These are phyloP conservation scores for Alviniconcha marisindica DNA, from an alignment of 1,140 invertebrate genomes.

Conservation along the genomic window DNA sequence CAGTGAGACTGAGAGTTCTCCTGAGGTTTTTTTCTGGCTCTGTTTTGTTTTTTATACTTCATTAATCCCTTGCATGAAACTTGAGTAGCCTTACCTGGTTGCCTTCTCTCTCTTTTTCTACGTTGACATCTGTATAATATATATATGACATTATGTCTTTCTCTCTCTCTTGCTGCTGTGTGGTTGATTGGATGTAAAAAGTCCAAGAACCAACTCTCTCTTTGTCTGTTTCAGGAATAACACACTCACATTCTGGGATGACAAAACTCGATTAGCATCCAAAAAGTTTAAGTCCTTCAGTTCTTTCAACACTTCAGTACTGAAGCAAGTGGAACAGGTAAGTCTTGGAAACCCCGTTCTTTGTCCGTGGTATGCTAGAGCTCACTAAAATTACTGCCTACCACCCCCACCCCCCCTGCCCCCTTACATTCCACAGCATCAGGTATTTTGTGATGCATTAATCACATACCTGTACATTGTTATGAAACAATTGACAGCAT, in stretches of 20 bases:
- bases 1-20: too few species aligned
- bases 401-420: too few species aligned
- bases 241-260: conserved; percentile 83
- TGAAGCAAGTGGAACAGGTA: conserved; percentile 90
- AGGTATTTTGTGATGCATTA: too few species aligned
- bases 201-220: neutral
- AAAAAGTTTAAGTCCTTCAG: conserved; percentile 79
- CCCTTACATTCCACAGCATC: too few species aligned
- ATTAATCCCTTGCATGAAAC: neutral
- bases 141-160: neutral
- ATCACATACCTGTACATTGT: too few species aligned
- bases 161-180: neutral
- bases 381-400: too few species aligned
- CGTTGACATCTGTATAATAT: neutral
- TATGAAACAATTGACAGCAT: too few species aligned
- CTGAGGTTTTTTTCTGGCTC: too few species aligned
- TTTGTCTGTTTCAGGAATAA: neutral
- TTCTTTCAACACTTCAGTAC: conserved; percentile 84
- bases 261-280: conserved; percentile 86
- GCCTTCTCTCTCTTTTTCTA: neutral
- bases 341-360: too few species aligned
- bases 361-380: too few species aligned
- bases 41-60: too few species aligned
- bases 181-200: too few species aligned
- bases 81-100: neutral